Base-by-base conservation (phyloP, 2,888 invertebrate genomes). In the Globia sparganii region DNA sequence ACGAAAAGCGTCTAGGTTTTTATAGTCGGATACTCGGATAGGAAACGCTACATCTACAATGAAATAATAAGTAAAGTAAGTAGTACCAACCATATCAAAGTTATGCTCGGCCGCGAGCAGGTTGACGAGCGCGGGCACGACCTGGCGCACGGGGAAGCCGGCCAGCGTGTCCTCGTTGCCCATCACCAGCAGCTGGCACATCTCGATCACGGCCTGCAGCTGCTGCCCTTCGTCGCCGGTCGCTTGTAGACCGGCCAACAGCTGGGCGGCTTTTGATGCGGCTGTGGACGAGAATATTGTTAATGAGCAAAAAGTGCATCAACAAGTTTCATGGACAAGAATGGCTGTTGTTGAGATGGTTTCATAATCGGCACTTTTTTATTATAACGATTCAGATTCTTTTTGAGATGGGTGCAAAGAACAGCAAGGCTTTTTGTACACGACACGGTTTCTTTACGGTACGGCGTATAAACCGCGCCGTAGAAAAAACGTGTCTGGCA, bases 111-210 rank as follows among this genome's bases (percentile, higher is more conserved):
- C 99, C 72, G 99, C 98, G 37, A 99, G 97, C 77, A 99, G 96
- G 90, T 98, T 98, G 84, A 99, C 99, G 58, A 99, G 97, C 11
- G 99, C 99, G 0, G 99, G 99, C 68, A 99, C 99, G 28, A 99
- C 99, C 95, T 99, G 99, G 91, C 99, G 99, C 58, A 99, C 99
- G 0, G 99, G 99, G 94, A 99, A 99, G n/a, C 99, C 99, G 61
- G 99, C 99, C 73, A 99, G 97, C 0, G 99, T 99, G 94, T 99
- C 99, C 95, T 99, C 99, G 94, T 99, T 99, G 87, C 99, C 99
- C 99, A 99, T 99, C 56, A 99, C 99, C 75, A 99, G 97, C 95
- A 99, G 98, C 97, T 99, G 99, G 94, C 99, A 99, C 99, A 99
- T 99, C 96, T 99, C 99, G 83, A 99, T 99, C 58, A 99, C 99